Evolutionary conservation across 1,140 invertebrate genomes (phyloP).

Genomic region (Drosophila setifemur): DNA sequence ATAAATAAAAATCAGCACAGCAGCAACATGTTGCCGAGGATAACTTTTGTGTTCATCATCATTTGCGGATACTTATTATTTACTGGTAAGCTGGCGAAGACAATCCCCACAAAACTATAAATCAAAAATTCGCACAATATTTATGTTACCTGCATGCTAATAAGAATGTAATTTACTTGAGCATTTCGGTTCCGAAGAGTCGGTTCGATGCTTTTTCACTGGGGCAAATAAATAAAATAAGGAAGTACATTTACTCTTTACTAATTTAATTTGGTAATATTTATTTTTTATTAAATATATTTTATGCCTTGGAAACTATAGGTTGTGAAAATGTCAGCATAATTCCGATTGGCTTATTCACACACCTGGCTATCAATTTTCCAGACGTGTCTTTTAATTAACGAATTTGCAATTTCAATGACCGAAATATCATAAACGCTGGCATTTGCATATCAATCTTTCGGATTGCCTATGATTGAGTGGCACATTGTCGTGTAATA

Average conservation of each 20-base stretch:
- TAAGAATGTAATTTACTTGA: background rate
- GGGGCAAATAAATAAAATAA: too few species aligned
- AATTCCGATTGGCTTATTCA: background rate
- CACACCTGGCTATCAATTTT: background rate
- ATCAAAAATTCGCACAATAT: constrained; percentile 47
- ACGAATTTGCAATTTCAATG: background rate
- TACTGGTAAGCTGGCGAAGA: constrained; percentile 37
- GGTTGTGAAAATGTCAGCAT: background rate
- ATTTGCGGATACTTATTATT: constrained; percentile 78
- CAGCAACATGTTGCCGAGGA: constrained; percentile 76
- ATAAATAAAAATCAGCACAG: constrained; percentile 6
- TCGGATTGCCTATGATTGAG: background rate
- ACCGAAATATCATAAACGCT: background rate
- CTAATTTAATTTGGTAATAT: too few species aligned
- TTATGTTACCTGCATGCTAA: constrained; percentile 42
- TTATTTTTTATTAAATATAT: background rate
- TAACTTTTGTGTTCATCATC: constrained; percentile 66
- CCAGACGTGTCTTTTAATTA: background rate
- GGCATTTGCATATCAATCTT: constrained; percentile 19
- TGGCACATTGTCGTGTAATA: background rate
- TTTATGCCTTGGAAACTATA: background rate
- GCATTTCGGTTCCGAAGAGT: background rate
- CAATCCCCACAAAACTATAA: constrained; percentile 29
- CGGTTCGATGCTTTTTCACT: background rate
- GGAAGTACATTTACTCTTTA: too few species aligned